Percentiles rank a stretch among this genome's conserved stretches.
Evolutionary conservation across 1,140 invertebrate genomes (phyloP).

Genomic region (silkworm (Bombyx mori)): ASM3026992v2 NC_085121.1:10890501-10891000

Average conservation of each 20-base stretch:
- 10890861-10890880: conserved; percentile 48
- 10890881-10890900: conserved; percentile 57
- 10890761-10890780: conserved; percentile 54
- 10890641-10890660: conserved; percentile 63
- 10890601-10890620: conserved; percentile 57
- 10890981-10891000: conserved; percentile 65
- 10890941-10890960: conserved; percentile 59
- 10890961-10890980: conserved; percentile 65
- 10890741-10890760: conserved; percentile 52
- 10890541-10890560: conserved; percentile 62
- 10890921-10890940: conserved; percentile 58
- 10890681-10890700: conserved; percentile 70
- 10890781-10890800: conserved; percentile 67
- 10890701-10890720: conserved; percentile 69
- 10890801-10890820: conserved; percentile 63
- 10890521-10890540: conserved; percentile 57
- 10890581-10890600: conserved; percentile 46
- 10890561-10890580: conserved; percentile 55
- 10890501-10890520: conserved; percentile 62
- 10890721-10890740: conserved; percentile 62
- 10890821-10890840: conserved; percentile 59
- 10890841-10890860: conserved; percentile 47
- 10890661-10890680: conserved; percentile 66
- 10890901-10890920: conserved; percentile 62
- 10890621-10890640: conserved; percentile 44